phyloP scores from a whole-genome alignment of 2,888 invertebrate genomes.

The Xestia rhomboidea region DNA sequence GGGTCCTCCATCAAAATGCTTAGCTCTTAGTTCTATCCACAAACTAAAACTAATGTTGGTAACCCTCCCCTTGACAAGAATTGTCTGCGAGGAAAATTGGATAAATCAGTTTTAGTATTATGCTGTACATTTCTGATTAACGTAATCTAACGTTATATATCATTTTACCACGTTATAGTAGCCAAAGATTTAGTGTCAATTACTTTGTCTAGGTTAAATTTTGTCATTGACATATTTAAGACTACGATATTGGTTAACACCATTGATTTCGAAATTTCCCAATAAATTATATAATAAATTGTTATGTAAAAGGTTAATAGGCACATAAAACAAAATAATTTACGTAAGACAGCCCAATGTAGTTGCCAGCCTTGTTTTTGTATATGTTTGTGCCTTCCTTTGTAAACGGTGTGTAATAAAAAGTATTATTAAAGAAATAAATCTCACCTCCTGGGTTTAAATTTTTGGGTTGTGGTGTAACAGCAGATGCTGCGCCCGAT shows the following conservation, averaged over 20 bases:
- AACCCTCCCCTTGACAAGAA: conserved; percentile 21
- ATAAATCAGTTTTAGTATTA: background rate
- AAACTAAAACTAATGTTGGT: conserved; percentile 46
- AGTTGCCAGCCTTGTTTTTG: conserved; percentile 19
- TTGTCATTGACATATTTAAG: conserved; percentile 34
- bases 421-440: conserved; percentile 25
- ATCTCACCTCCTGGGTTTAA: conserved; percentile 94
- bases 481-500: conserved; percentile 93
- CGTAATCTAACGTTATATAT: conserved; percentile 1
- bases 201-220: conserved; percentile 31
- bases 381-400: conserved; percentile 3
- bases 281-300: conserved; percentile 44
- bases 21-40: conserved; percentile 29
- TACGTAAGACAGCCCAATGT: conserved; percentile 9
- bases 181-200: background rate
- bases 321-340: conserved; percentile 28
- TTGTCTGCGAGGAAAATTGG: conserved; percentile 24
- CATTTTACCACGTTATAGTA: background rate
- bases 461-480: conserved; percentile 94
- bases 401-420: conserved; percentile 10
- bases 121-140: background rate
- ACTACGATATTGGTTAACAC: conserved; percentile 10
- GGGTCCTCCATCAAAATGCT: conserved; percentile 58
- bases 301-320: conserved; percentile 28
- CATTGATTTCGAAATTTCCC: conserved; percentile 34